A percentile compares a stretch with the other conserved stretches of the same genome.
Evolutionary conservation across 2,113 vertebrate genomes (phyloP).

Genomic region (Sylvia atricapilla): DNA sequence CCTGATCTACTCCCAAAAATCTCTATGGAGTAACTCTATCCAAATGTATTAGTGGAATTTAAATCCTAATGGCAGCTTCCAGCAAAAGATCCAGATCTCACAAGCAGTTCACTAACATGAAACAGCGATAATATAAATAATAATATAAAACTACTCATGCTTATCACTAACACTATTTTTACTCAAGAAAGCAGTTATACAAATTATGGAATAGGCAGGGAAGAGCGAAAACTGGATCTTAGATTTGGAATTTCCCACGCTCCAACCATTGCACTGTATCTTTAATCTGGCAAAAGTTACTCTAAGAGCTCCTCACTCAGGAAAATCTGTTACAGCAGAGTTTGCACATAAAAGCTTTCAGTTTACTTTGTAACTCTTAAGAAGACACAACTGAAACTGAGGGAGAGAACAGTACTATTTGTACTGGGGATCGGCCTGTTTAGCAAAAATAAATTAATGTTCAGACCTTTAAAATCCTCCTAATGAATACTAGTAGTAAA

Average conservation of each 20-base stretch:
- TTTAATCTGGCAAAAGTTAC: background rate
- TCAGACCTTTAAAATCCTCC: background rate
- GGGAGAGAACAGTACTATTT: background rate
- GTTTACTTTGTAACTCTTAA: slow-evolving; percentile 20
- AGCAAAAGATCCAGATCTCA: background rate
- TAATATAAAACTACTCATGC: accelerated
- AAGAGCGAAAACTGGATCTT: background rate
- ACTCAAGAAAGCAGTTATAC: background rate
- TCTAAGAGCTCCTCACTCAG: background rate
- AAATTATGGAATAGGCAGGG: background rate
- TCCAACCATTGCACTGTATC: no score
- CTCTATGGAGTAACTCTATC: background rate
- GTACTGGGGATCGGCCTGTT: background rate
- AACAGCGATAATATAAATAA: background rate
- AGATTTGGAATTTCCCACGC: background rate
- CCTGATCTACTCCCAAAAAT: background rate
- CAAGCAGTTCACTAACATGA: background rate
- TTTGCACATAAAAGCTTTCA: background rate
- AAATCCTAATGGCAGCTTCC: background rate
- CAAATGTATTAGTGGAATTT: background rate
- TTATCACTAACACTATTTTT: background rate
- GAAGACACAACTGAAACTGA: background rate
- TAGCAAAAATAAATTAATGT: background rate
- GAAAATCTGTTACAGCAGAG: background rate
- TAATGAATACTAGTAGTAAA: background rate